Base-by-base conservation (phyloP, 2,113 vertebrate species). In the Stigmatopora argus region DNA sequence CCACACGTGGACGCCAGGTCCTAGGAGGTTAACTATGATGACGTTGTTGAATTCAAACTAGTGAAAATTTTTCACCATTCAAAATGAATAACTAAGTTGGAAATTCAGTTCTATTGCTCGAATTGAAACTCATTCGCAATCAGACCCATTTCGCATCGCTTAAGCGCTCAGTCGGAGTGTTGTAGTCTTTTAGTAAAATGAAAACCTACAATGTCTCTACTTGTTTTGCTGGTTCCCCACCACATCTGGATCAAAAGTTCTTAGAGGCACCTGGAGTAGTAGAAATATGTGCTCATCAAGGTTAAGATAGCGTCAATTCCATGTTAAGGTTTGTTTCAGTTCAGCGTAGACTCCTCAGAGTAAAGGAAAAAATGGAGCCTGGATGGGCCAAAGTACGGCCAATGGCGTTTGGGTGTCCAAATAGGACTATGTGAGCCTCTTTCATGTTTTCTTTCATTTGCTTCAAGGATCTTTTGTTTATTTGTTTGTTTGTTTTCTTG, bases 271-370 rank as follows among this genome's bases (percentile, higher is more conserved):
- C 86, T 84, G 83, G 71, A 86, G 86, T 87, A 81, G 83, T 87
- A 88, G 82, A 88, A 88, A 88, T 83, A 87, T 89, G 86, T 89
- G 88, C 88, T 89, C 88, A 88, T 86, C 80, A 77, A 82, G 83
- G 82, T 87, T 84, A 87, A 85, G 80, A 82, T 85, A 78, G 78
- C 66, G 67, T 86, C 83, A 89, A 80, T 80, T 87, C 78, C 77
- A 81, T 74, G 71, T 81, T 81, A 83, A 82, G 74, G 76, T 82
- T 66, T 67, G 76, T 71, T 70, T 79, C 79, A 83, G 82, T 86
- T 83, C 78, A 67, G 79, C 21, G 10, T 81, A 73, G 80, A 83
- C 80, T 88, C 77, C 82, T 83, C 80, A 75, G 78, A 80, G 80
- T 69, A 78, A 31, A 18, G 11, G 7, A 19, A 15, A 61, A 44